Conservation (phyloP, 2,888 invertebrate genomes). For the Drosophila longiperda region DNA sequence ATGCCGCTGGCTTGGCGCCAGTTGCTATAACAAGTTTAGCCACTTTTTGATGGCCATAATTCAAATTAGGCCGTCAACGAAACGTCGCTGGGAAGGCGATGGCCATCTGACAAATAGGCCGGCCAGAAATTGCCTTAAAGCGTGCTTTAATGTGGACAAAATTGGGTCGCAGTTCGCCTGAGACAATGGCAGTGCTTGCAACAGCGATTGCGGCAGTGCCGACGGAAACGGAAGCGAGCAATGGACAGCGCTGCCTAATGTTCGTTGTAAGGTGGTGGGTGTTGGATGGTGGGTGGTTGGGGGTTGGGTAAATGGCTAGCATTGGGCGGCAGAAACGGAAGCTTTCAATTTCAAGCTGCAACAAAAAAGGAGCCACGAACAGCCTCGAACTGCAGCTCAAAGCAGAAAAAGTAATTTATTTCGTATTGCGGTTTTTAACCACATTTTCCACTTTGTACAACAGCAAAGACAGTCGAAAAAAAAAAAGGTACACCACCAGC, state of each 20-base stretch:
- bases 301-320: constrained; percentile 60
- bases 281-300: constrained; percentile 28
- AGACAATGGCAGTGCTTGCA: constrained; percentile 47
- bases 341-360: constrained; percentile 80
- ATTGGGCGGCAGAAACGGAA: constrained; percentile 63
- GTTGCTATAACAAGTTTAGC: constrained; percentile 67
- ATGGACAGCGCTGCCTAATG: constrained; percentile 75
- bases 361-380: constrained; percentile 47
- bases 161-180: constrained; percentile 41
- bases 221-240: constrained; percentile 74
- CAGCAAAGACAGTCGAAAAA: constrained; percentile 76
- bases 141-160: constrained; percentile 62
- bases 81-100: constrained; percentile 9
- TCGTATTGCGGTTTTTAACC: constrained; percentile 81
- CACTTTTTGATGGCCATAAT: constrained; percentile 76
- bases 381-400: constrained; percentile 72
- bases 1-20: constrained; percentile 61
- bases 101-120: constrained; percentile 66
- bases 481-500: constrained; percentile 30
- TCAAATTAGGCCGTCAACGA: constrained; percentile 66
- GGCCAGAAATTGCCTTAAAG: constrained; percentile 59
- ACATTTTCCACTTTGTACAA: constrained; percentile 79
- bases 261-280: constrained; percentile 37
- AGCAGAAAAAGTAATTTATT: constrained; percentile 80
- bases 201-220: constrained; percentile 17